phyloP scores from a whole-genome alignment of 2,797 vertebrate species.

The Pygocentrus nattereri region DNA sequence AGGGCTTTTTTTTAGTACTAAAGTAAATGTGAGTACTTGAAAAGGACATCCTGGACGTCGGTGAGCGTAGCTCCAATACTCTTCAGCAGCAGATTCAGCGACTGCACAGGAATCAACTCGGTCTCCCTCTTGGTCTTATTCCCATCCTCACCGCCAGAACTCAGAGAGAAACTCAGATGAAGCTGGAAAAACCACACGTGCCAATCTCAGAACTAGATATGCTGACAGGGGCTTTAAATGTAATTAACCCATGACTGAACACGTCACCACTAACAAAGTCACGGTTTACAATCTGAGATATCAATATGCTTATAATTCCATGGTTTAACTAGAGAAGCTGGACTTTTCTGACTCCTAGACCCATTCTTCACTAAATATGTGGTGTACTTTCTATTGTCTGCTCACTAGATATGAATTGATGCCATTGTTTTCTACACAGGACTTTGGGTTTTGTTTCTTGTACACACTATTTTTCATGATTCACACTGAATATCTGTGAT shows the following conservation, averaged over 20 bases:
- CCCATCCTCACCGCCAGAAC: conserved; percentile 88
- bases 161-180: conserved; percentile 96
- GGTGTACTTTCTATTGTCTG: too few species aligned
- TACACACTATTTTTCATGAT: too few species aligned
- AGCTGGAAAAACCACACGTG: conserved; percentile 77
- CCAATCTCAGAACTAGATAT: background rate
- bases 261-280: too few species aligned
- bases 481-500: too few species aligned
- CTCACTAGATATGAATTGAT: too few species aligned
- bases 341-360: too few species aligned
- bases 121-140: conserved; percentile 83
- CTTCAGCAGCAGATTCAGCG: conserved; percentile 92
- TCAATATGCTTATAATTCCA: too few species aligned
- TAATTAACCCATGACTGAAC: background rate
- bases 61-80: conserved; percentile 97
- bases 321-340: too few species aligned
- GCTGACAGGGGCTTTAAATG: background rate
- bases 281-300: too few species aligned
- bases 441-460: too few species aligned
- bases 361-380: too few species aligned
- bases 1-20: background rate
- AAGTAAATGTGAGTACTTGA: conserved; percentile 83
- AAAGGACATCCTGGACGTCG: conserved; percentile 94
- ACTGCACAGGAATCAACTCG: conserved; percentile 89
- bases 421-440: too few species aligned